These are phyloP conservation scores for Spizella passerina DNA, from an alignment of 2,797 vertebrate species.

Conservation along the genomic window DNA sequence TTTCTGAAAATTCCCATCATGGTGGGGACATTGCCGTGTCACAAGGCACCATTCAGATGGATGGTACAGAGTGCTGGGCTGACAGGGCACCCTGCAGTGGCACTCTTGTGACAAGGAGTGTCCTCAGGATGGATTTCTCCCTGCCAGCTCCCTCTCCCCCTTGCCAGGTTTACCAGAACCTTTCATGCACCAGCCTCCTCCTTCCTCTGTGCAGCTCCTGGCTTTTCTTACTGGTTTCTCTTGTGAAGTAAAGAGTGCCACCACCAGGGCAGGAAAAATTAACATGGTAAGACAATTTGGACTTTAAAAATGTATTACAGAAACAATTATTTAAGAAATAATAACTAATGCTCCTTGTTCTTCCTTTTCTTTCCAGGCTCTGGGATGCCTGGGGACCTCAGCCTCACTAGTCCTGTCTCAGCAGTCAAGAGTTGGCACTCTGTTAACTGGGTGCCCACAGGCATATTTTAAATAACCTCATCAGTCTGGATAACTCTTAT, in stretches of 20 bases:
- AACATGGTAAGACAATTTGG: neutral
- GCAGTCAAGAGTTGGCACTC: neutral
- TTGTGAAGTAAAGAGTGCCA: neutral
- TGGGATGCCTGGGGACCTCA: neutral
- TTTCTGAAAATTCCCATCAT: neutral
- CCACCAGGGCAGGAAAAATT: neutral
- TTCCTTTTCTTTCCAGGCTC: neutral
- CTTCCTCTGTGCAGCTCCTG: neutral
- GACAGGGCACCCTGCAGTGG: neutral
- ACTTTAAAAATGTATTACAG: neutral
- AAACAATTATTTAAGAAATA: neutral
- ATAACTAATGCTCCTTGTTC: neutral
- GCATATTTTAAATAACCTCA: neutral
- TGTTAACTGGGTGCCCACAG: neutral
- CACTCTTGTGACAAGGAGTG: neutral
- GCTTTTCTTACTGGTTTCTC: neutral
- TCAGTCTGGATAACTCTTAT: neutral
- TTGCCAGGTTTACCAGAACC: neutral
- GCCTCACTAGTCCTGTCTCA: neutral
- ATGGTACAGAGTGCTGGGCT: neutral
- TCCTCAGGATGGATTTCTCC: neutral
- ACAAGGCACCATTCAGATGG: neutral
- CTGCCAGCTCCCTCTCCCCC: neutral
- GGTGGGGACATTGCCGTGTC: neutral
- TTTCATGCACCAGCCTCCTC: neutral